Evolutionary conservation across 2,113 vertebrate species (phyloP).

Genomic region (Delphinapterus leucas): DNA sequence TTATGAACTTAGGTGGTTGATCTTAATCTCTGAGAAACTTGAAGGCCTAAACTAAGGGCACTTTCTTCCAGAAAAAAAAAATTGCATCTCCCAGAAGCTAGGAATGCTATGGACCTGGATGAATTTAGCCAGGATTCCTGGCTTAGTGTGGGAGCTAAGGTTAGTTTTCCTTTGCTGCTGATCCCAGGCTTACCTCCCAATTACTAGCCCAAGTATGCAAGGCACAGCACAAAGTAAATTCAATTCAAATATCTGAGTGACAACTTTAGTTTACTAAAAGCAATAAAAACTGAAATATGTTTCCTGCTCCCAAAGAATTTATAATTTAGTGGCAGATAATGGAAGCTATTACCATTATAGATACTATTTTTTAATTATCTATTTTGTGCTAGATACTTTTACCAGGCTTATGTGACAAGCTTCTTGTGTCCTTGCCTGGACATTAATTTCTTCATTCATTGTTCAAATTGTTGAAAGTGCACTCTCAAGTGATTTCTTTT

Average conservation of each 20-base stretch:
- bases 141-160: neutral
- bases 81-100: neutral
- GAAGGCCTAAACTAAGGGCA: neutral
- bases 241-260: neutral
- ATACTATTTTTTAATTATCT: neutral
- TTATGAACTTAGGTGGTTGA: neutral
- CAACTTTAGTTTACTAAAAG: neutral
- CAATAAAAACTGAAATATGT: neutral
- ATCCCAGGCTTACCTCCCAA: neutral
- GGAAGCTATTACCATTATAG: neutral
- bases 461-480: neutral
- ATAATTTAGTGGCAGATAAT: neutral
- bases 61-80: neutral
- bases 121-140: neutral
- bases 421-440: neutral
- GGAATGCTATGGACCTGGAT: neutral
- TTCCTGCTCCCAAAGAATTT: neutral
- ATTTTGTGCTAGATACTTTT: neutral
- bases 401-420: neutral
- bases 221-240: neutral
- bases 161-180: neutral
- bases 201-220: neutral
- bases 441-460: neutral
- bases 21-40: neutral
- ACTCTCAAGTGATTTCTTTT: neutral